Evolutionary conservation across 2,888 invertebrate genomes (phyloP), one percentile per base, ranked within the genome.

Genomic region (Habroteleia sp.): DNA sequence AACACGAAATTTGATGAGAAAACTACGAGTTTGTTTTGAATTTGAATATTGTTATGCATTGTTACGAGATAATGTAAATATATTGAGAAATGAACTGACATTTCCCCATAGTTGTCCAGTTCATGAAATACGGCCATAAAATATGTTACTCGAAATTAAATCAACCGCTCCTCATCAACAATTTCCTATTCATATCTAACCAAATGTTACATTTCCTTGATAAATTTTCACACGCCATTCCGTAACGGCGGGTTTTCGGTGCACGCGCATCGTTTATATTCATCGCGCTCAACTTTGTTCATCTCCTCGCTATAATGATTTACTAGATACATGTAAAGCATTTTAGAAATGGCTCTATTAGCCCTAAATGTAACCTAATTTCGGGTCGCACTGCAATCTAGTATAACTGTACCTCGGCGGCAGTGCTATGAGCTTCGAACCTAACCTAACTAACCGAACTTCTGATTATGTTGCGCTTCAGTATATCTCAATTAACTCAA

Each of bases 401-500:
- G 23, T 7, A 10, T 35, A 14, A 37, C 41, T 48, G 16, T 29
- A 17, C 11, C 10, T 39, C 10, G 1, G 20, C 11, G 42, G 23
- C 25, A n/a, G 31, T n/a, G 29, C 42, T 44, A 44, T 27, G 48
- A 58, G 48, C 50, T 25, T 10, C 23, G 17, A 69, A 44, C 46
- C 27, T 39, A 44, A 42, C 44, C 48, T 63, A 42, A 72, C 63
- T 65, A 58, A 44, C 58, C 29, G 5, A 58, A 65, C 58, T 63
- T 56, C 44, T 29, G 44, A 39, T 39, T 50, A 46, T 56, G 50
- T 52, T 60, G 46, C 60, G 46, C 39, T 58, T 73, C 52, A 25
- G 52, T 65, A 52, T 72, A 72, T 72, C 23, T 65, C 58, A 72
- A 65, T 72, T 72, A 72, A 50, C 52, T 50, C 58, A 33, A 65